phyloP scores from a whole-genome alignment of 2,888 invertebrate genomes.

The Parascotia fuliginaria region DNA sequence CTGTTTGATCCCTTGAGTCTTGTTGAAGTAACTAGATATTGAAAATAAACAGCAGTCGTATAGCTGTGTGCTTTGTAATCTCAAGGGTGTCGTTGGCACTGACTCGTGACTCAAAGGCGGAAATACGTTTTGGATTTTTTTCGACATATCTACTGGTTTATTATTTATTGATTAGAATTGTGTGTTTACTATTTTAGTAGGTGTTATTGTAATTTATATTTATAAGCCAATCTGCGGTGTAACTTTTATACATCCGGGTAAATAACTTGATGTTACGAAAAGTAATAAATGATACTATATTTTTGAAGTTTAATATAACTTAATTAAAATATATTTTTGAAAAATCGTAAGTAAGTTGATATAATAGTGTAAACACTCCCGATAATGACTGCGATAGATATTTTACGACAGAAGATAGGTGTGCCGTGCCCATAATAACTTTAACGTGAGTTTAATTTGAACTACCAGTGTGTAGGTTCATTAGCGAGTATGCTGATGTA shows the following conservation, averaged over 20 bases:
- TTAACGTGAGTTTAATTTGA: slow-evolving; percentile 67
- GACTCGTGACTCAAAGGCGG: background rate
- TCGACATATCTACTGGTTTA: background rate
- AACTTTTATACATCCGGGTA: too few species aligned
- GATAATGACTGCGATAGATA: slow-evolving; percentile 64
- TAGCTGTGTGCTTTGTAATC: background rate
- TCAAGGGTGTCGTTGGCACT: background rate
- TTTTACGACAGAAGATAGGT: slow-evolving; percentile 61
- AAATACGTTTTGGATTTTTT: background rate
- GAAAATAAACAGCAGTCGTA: background rate
- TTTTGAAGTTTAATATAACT: too few species aligned
- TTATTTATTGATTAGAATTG: too few species aligned
- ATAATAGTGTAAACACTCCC: slow-evolving; percentile 32
- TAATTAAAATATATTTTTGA: background rate
- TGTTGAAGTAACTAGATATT: background rate
- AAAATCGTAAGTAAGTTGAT: slow-evolving; percentile 12
- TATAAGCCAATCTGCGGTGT: too few species aligned
- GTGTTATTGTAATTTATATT: too few species aligned
- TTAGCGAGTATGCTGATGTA: slow-evolving; percentile 54
- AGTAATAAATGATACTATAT: too few species aligned
- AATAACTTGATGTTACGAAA: too few species aligned
- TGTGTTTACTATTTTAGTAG: too few species aligned
- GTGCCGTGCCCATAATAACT: slow-evolving; percentile 67
- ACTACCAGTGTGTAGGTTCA: slow-evolving; percentile 52
- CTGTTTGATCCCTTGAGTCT: background rate